A percentile compares a stretch with the other conserved stretches of the same genome.
Conservation (phyloP, 1,140 invertebrate species). For the Drosophila varians region DNA sequence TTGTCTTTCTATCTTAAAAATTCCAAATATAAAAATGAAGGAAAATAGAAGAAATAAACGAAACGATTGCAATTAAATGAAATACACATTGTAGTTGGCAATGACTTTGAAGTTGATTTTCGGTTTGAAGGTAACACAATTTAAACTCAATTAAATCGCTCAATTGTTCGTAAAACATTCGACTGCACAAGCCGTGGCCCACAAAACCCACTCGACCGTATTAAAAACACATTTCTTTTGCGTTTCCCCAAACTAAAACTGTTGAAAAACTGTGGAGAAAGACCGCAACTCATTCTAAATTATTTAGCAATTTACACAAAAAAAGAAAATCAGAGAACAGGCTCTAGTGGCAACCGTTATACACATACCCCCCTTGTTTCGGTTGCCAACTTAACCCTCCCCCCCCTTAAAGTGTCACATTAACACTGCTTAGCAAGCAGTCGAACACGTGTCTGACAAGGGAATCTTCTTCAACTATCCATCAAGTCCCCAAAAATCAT, state of each 20-base stretch:
- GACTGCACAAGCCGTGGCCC: conserved; percentile 41
- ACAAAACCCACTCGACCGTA: conserved; percentile 10
- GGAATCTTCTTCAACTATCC: conserved; percentile 39
- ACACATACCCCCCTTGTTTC: neutral
- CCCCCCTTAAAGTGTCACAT: conserved; percentile 24
- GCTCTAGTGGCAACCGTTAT: neutral
- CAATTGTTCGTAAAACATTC: conserved; percentile 47
- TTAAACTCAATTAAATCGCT: conserved; percentile 41
- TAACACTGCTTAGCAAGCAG: conserved; percentile 39
- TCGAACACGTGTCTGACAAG: conserved; percentile 49
- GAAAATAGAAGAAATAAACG: neutral
- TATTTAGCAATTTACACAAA: conserved; percentile 19
- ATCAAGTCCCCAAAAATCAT: conserved; percentile 26
- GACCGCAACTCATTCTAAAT: conserved; percentile 7
- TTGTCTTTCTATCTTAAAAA: too few relatives aligned
- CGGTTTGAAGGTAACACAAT: conserved; percentile 33
- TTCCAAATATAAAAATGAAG: too few relatives aligned
- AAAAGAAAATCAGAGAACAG: neutral
- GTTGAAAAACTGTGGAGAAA: neutral
- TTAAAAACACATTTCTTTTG: conserved; percentile 2
- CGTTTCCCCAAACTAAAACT: too few relatives aligned
- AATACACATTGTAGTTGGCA: neutral
- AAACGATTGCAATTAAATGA: conserved; percentile 14
- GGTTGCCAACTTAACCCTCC: too few relatives aligned
- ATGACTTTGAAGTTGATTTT: conserved; percentile 25